These are phyloP conservation scores for Drosophila tristis DNA, from an alignment of 1,140 invertebrate species.

Conservation along the genomic window DNA sequence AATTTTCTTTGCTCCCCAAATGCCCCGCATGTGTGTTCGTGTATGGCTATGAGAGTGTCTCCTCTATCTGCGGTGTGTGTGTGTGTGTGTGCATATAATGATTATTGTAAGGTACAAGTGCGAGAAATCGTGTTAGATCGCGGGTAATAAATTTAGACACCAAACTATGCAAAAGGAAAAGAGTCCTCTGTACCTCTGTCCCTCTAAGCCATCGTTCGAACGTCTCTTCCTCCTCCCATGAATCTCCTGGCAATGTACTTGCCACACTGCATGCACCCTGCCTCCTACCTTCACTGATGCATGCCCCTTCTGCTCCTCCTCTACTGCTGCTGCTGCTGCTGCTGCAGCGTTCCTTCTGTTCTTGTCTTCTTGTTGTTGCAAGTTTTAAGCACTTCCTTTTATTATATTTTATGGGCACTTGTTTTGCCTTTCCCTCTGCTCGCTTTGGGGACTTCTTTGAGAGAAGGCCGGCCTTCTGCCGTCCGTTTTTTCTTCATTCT, in stretches of 20 bases:
- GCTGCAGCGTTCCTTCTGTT: conserved; percentile 12
- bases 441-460: conserved; percentile 17
- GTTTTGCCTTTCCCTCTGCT: conserved; percentile 47
- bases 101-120: conserved; percentile 82
- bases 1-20: conserved; percentile 47
- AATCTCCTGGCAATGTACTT: conserved; percentile 32
- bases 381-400: conserved; percentile 81
- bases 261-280: conserved; percentile 5
- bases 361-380: conserved; percentile 48
- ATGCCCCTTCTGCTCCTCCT: neutral
- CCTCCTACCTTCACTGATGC: too few relatives aligned
- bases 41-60: neutral
- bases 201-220: neutral
- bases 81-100: conserved; percentile 75
- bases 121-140: conserved; percentile 83
- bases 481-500: conserved; percentile 35
- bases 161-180: conserved; percentile 79
- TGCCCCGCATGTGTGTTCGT: conserved; percentile 32
- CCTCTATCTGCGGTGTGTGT: conserved; percentile 5
- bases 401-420: conserved; percentile 82
- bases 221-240: conserved; percentile 9
- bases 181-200: conserved; percentile 40
- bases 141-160: conserved; percentile 82
- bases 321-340: conserved; percentile 6
- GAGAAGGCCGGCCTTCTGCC: conserved; percentile 28